Evolutionary conservation across 2,888 invertebrate species (phyloP).

Genomic region (Ashinkailepas kermadecensis): DNA sequence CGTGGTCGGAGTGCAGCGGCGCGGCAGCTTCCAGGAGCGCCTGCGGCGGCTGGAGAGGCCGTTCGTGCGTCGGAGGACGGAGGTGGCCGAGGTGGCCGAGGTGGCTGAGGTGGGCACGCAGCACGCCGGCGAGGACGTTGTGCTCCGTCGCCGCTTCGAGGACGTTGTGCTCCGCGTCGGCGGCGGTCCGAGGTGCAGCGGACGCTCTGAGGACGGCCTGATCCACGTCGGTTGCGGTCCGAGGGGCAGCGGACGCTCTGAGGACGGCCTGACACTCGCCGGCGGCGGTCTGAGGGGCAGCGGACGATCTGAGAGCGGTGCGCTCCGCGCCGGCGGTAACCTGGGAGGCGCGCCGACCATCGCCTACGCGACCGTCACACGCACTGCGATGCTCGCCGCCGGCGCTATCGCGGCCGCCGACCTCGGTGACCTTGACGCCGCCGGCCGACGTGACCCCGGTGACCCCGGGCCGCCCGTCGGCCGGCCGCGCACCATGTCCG

Average conservation of each 20-base stretch:
- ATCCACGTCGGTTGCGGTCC: background rate
- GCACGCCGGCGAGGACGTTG: background rate
- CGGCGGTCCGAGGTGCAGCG: background rate
- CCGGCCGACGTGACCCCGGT: background rate
- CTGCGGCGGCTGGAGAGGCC: background rate
- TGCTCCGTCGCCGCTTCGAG: background rate
- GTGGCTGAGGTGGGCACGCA: background rate
- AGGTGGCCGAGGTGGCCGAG: background rate
- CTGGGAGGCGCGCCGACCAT: background rate
- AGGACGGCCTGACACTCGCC: no score
- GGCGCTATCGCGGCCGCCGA: background rate
- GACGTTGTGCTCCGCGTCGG: background rate
- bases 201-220: background rate
- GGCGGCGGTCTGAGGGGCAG: no score
- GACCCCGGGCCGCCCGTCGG: background rate
- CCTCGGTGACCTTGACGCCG: no score
- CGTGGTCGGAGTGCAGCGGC: background rate
- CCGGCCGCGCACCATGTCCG: background rate
- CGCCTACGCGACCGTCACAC: background rate
- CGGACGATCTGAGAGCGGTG: background rate
- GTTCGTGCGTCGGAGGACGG: background rate
- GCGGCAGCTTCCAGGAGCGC: constrained; percentile 15
- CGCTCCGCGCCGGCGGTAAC: background rate
- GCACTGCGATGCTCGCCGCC: background rate
- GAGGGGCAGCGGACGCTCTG: background rate